Evolutionary conservation across 2,797 vertebrate genomes (phyloP).

Genomic region (Poeciliopsis gracilis): DNA sequence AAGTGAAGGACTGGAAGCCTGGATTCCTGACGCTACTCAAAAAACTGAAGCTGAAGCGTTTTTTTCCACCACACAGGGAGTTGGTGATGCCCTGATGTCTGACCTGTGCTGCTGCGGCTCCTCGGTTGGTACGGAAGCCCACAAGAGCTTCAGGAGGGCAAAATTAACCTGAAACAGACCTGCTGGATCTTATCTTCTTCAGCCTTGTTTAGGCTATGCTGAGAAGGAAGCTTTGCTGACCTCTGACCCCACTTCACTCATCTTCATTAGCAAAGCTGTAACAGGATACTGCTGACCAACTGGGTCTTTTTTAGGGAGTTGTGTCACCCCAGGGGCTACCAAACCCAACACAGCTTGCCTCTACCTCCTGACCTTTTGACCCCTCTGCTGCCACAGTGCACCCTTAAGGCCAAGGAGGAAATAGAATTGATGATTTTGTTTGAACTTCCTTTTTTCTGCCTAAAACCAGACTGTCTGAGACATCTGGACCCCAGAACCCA

Average conservation of each 20-base stretch:
- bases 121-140: neutral
- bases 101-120: neutral
- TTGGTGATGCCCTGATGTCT: neutral
- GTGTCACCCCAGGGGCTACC: constrained; percentile 37
- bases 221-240: constrained; percentile 1
- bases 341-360: neutral
- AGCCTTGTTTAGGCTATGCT: neutral
- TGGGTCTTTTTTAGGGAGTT: neutral
- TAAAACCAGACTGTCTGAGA: neutral
- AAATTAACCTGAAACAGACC: constrained; percentile 3
- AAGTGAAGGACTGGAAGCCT: neutral
- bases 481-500: neutral
- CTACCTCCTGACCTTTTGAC: neutral
- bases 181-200: neutral
- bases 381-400: neutral
- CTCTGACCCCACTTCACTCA: constrained; percentile 60
- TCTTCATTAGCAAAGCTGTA: constrained; percentile 59
- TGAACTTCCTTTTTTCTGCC: neutral
- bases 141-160: neutral
- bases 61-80: neutral
- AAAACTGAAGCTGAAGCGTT: neutral
- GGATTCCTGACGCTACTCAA: neutral
- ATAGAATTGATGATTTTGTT: neutral
- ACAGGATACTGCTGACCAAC: constrained; percentile 11
- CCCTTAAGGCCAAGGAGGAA: neutral